Evolutionary conservation across 2,888 invertebrate genomes (phyloP).

Genomic region (Lepeophtheirus nordmannii): DNA sequence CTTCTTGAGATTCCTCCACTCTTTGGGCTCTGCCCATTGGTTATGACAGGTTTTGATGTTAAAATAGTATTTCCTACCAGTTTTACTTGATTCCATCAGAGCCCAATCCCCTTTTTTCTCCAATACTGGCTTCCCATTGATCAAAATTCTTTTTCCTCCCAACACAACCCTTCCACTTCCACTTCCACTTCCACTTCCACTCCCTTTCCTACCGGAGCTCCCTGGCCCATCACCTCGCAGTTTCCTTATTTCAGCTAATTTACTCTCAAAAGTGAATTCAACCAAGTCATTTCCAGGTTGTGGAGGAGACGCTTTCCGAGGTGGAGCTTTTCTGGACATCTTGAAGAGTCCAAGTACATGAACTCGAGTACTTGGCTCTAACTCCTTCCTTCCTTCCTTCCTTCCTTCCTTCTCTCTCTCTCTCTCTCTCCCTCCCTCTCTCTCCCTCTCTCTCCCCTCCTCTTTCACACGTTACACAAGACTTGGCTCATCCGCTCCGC

Average conservation of each 20-base stretch:
- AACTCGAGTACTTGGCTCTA: too few species aligned
- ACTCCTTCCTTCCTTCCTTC: too few species aligned
- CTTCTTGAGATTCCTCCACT: neutral
- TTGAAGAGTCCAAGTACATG: too few species aligned
- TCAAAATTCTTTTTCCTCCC: neutral
- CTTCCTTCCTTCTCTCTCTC: too few species aligned
- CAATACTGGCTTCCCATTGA: neutral
- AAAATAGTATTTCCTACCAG: slow-evolving; percentile 15
- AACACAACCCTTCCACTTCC: neutral
- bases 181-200: neutral
- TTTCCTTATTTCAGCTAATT: slow-evolving; percentile 16
- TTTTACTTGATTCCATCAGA: neutral
- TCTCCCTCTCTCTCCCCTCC: too few species aligned
- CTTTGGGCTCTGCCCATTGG: slow-evolving; percentile 3
- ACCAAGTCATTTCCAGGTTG: neutral
- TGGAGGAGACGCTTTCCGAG: slow-evolving; percentile 17
- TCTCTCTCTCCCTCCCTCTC: too few species aligned
- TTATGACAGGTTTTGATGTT: slow-evolving; percentile 3
- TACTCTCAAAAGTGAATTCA: slow-evolving; percentile 9
- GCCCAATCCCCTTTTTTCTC: slow-evolving; percentile 5
- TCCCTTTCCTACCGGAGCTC: too few species aligned
- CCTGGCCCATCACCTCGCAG: neutral
- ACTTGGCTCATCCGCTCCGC: too few species aligned
- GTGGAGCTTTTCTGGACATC: neutral
- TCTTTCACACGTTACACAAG: too few species aligned